A percentile compares a stretch with the other conserved stretches of the same genome.
Evolutionary conservation across 2,113 vertebrate species (phyloP).

Genomic region (Poeciliopsis occidentalis): DNA sequence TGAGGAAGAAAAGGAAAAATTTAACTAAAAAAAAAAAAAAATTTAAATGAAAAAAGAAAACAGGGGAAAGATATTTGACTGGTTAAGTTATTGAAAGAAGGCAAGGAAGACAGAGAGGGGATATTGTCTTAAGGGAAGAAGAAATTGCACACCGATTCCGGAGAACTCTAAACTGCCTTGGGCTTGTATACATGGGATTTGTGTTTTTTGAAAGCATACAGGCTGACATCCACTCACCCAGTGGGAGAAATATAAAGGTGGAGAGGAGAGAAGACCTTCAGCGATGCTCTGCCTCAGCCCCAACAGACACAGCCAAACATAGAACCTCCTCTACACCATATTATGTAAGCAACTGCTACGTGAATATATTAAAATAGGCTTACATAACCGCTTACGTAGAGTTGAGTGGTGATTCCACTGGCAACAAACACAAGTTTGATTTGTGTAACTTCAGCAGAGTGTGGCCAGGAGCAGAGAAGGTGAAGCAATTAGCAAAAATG

Average conservation of each 20-base stretch:
- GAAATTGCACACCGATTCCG: constrained; percentile 7
- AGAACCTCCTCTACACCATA: constrained; percentile 63
- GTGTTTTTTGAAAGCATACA: constrained; percentile 1
- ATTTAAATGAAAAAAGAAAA: background rate
- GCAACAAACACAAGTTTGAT: background rate
- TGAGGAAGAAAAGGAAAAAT: constrained; percentile 51
- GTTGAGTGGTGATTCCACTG: constrained; percentile 8
- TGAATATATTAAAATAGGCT: constrained; percentile 49
- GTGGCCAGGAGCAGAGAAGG: constrained; percentile 43
- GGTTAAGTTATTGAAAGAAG: background rate
- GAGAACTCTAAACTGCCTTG: background rate
- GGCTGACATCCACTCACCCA: constrained; percentile 26
- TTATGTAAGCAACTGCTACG: constrained; percentile 61
- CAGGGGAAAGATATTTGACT: no score
- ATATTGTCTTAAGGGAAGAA: background rate
- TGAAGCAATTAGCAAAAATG: no score
- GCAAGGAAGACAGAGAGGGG: background rate
- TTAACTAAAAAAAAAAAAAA: background rate
- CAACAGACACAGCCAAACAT: constrained; percentile 58
- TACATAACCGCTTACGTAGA: constrained; percentile 51
- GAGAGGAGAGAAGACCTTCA: no score
- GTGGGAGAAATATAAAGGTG: no score
- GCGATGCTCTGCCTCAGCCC: constrained; percentile 52
- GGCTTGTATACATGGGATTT: background rate
- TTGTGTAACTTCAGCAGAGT: constrained; percentile 46